Evolutionary conservation across 2,797 vertebrate genomes (phyloP).

Genomic region (Sebastes vulpes): DNA sequence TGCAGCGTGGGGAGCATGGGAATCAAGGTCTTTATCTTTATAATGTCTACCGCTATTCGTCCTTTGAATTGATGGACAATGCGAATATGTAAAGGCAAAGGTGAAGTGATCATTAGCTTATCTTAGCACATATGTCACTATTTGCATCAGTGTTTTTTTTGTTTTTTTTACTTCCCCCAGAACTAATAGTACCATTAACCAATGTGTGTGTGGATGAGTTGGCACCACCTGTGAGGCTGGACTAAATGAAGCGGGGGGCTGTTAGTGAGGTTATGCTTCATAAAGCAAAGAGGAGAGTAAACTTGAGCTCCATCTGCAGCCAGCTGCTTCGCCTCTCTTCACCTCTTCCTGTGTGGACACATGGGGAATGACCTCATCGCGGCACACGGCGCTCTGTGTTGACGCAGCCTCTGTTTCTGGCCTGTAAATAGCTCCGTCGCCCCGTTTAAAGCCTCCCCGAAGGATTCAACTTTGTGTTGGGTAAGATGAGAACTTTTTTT

Average conservation of each 20-base stretch:
- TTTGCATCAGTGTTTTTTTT: slow-evolving; percentile 6
- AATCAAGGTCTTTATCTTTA: slow-evolving; percentile 53
- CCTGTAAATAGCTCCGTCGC: slow-evolving; percentile 49
- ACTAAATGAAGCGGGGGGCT: slow-evolving; percentile 54
- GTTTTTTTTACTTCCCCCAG: background rate
- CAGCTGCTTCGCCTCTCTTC: slow-evolving; percentile 70
- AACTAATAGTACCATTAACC: slow-evolving; percentile 46
- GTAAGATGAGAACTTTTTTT: slow-evolving; percentile 9
- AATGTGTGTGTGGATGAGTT: slow-evolving; percentile 47
- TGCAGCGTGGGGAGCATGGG: slow-evolving; percentile 50
- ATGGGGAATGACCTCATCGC: slow-evolving; percentile 70
- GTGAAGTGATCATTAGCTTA: slow-evolving; percentile 69
- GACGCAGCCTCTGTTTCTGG: slow-evolving; percentile 57
- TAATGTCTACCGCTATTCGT: slow-evolving; percentile 34
- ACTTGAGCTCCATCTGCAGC: slow-evolving; percentile 58
- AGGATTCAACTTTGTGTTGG: slow-evolving; percentile 22
- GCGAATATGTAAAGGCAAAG: slow-evolving; percentile 36
- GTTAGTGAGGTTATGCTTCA: slow-evolving; percentile 48
- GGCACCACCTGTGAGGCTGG: slow-evolving; percentile 10
- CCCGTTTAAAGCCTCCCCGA: slow-evolving; percentile 30
- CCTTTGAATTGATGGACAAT: slow-evolving; percentile 52
- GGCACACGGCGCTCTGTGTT: slow-evolving; percentile 45
- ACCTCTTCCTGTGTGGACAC: slow-evolving; percentile 47
- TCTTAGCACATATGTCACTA: slow-evolving; percentile 22
- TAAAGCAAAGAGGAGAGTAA: slow-evolving; percentile 57